Evolutionary conservation across 2,888 invertebrate species (phyloP).

Genomic region (Pheosia gnoma): DNA sequence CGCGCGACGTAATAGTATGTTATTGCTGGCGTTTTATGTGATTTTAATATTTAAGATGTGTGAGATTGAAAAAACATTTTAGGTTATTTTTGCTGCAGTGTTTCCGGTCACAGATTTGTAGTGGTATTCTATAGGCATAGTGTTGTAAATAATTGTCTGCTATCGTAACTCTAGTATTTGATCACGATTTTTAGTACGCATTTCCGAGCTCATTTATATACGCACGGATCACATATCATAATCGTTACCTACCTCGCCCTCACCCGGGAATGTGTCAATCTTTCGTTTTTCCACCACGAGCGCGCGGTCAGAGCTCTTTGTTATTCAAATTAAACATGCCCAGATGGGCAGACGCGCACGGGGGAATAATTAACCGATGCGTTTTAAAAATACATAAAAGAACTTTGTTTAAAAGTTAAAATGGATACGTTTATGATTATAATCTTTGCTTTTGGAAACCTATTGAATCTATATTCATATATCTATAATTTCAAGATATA

Average conservation of each 20-base stretch:
- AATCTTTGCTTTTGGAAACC: background rate
- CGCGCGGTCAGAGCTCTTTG: constrained; percentile 66
- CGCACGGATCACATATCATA: constrained; percentile 21
- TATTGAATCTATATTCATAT: background rate
- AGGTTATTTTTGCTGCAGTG: background rate
- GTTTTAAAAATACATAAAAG: constrained; percentile 47
- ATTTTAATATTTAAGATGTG: constrained; percentile 25
- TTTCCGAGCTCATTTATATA: background rate
- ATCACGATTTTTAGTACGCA: too few relatives aligned
- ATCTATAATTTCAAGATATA: too few relatives aligned
- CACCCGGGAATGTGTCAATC: constrained; percentile 61
- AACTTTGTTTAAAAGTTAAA: constrained; percentile 13
- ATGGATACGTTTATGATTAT: constrained; percentile 14
- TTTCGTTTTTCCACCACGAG: constrained; percentile 59
- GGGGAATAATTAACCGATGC: constrained; percentile 71
- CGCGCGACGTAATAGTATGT: constrained; percentile 39
- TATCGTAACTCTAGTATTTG: too few relatives aligned
- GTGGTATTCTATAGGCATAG: background rate
- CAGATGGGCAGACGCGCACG: constrained; percentile 57
- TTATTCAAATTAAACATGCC: constrained; percentile 74
- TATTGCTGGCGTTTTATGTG: constrained; percentile 36
- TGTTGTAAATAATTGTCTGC: too few relatives aligned
- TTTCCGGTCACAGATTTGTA: background rate
- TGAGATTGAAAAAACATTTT: background rate
- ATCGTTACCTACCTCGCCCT: constrained; percentile 39